Percentiles rank a stretch among this genome's conserved stretches.
Conservation (phyloP, 2,888 invertebrate genomes). For the Idaea straminata region DNA sequence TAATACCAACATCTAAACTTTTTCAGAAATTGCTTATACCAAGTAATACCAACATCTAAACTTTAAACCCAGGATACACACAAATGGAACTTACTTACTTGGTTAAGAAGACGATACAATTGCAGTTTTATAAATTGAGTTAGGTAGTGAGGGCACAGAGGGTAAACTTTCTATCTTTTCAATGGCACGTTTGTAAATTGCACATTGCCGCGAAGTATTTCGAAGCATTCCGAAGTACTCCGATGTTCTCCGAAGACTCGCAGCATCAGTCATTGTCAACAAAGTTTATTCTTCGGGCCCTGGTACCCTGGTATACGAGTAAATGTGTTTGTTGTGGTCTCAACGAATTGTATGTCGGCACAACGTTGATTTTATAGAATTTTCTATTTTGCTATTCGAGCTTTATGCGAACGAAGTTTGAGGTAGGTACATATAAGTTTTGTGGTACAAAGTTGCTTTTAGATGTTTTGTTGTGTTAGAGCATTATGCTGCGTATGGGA, state of each 20-base stretch:
- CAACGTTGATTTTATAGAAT: not conserved
- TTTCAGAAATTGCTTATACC: no score
- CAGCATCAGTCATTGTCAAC: conserved; percentile 73
- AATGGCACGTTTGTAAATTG: conserved; percentile 58
- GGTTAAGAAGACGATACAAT: conserved; percentile 24
- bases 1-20: no score
- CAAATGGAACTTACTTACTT: not conserved
- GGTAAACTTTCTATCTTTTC: conserved; percentile 50
- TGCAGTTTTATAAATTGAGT: conserved; percentile 52
- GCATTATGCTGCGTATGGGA: not conserved
- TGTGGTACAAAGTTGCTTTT: not conserved
- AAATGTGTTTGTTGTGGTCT: conserved; percentile 69
- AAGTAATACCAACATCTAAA: no score
- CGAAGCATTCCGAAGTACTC: conserved; percentile 32
- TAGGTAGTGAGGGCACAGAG: conserved; percentile 47
- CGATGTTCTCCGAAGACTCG: conserved; percentile 28
- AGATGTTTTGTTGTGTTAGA: not conserved
- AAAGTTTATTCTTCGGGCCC: conserved; percentile 54
- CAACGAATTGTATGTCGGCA: conserved; percentile 10
- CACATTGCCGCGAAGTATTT: conserved; percentile 46
- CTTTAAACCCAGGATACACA: no score
- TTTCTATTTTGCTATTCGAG: not conserved
- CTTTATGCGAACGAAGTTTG: conserved; percentile 28
- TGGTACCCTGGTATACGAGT: conserved; percentile 37
- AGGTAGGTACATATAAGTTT: not conserved